phyloP scores from a whole-genome alignment of 1,140 invertebrate genomes.

The Zaprionus ghesquierei region DNA sequence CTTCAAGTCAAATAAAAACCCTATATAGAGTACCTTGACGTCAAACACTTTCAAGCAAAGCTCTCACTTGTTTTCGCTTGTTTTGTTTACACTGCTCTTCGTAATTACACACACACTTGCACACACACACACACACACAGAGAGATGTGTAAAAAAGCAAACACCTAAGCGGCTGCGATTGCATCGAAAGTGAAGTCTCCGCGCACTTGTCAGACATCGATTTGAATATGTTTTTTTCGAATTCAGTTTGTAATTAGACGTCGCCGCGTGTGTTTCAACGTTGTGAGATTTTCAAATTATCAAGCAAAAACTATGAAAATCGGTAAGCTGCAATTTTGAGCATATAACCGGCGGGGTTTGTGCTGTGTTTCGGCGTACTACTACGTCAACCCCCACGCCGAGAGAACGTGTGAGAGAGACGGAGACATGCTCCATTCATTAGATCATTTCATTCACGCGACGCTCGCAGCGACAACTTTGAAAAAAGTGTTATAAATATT shows the following conservation, averaged over 20 bases:
- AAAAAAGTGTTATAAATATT: slow-evolving; percentile 20
- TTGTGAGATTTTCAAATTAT: slow-evolving; percentile 11
- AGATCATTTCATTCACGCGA: slow-evolving; percentile 63
- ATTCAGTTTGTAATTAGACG: slow-evolving; percentile 67
- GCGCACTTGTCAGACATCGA: slow-evolving; percentile 45
- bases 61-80: not conserved
- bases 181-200: slow-evolving; percentile 53
- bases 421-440: slow-evolving; percentile 65
- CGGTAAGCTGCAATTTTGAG: slow-evolving; percentile 55
- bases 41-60: not conserved
- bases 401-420: not conserved
- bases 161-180: slow-evolving; percentile 32
- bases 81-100: slow-evolving; percentile 19
- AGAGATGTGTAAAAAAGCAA: slow-evolving; percentile 1
- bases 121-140: slow-evolving; percentile 19
- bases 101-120: slow-evolving; percentile 46
- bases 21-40: not conserved
- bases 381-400: slow-evolving; percentile 49
- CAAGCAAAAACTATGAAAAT: slow-evolving; percentile 53
- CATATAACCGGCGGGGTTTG: slow-evolving; percentile 22
- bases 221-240: slow-evolving; percentile 61
- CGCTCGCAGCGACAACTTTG: slow-evolving; percentile 15
- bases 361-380: slow-evolving; percentile 42
- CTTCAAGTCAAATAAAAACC: too few relatives aligned
- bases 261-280: slow-evolving; percentile 49